Base-by-base conservation (phyloP, 2,888 invertebrate species). In the Galeopsomyia nigrocyanea region DNA sequence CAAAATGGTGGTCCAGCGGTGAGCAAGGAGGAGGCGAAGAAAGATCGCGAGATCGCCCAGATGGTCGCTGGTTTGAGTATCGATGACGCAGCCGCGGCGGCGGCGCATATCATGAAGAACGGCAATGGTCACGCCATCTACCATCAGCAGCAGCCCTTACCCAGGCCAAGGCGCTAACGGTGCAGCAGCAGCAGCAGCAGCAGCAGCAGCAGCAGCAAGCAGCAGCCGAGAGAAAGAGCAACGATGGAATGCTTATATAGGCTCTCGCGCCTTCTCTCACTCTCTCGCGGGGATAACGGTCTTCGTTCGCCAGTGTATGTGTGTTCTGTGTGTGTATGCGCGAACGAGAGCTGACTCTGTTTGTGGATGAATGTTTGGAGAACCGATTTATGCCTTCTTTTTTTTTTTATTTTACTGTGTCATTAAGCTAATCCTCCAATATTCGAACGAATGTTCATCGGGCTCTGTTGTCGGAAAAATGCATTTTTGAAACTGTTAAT, bases 21-120 rank as follows among this genome's bases (percentile, higher is more conserved):
- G 1, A 47, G 3, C 62, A 84, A 87, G 76, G 81, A 87, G 73
- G 81, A 87, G 75, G 17, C 17, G n/a, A 95, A 96, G 86, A 95
- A 96, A 84, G 95, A 96, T 86, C 90, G 95, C 3, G 96, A 96
- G 88, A 95, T 96, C 78, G 94, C 95, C 87, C 96, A 96, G 88
- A 91, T 96, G 91, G 94, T 96, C 76, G 95, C 95, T n/a, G 96
- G 95, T 21, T 88, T 96, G 79, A 95, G 94, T 82, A 89, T 96
- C 66, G 93, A 93, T 0, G 94, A 95, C 74, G 92, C 93, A 77
- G 87, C 91, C 77, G 39, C 39, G 13, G 39, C 31, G 7, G 31
- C 39, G 39, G 7, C 5, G 13, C 39, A 78, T 21, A 17, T 71
- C 66, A 88, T 89, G 80, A 91, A 87, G 81, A 89, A 88, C 88